Percentiles rank a stretch among this genome's conserved stretches.
phyloP scores from a whole-genome alignment of 2,888 invertebrate species.

The Drosophila nr. perissopoda region DNA sequence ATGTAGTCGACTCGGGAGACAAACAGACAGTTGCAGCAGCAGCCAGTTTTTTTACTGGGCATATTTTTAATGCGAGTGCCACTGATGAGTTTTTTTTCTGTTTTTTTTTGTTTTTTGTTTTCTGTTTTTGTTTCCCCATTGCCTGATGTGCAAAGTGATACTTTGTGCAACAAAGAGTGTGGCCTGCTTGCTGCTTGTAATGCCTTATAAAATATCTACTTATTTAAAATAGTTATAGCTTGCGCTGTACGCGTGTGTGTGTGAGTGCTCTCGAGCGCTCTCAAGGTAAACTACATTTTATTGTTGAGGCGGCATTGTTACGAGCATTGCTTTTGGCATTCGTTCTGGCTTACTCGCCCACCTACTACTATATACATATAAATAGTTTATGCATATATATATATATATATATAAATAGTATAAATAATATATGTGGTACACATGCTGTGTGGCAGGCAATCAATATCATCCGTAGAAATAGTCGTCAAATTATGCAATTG shows the following conservation, averaged over 20 bases:
- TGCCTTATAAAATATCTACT: slow-evolving; percentile 78
- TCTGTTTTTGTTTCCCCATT: slow-evolving; percentile 3
- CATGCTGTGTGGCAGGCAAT: slow-evolving; percentile 28
- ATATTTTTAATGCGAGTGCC: slow-evolving; percentile 52
- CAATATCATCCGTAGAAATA: slow-evolving; percentile 31
- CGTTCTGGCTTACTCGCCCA: slow-evolving; percentile 76
- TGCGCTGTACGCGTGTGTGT: slow-evolving; percentile 30
- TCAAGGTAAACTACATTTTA: slow-evolving; percentile 81
- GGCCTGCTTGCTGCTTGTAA: slow-evolving; percentile 52
- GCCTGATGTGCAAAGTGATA: slow-evolving; percentile 61
- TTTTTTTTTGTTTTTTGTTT: slow-evolving; percentile 21
- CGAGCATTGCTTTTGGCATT: slow-evolving; percentile 75
- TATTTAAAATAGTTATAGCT: slow-evolving; percentile 69
- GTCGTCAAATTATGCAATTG: slow-evolving; percentile 44
- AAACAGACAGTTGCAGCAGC: slow-evolving; percentile 50
- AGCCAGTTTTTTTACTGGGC: slow-evolving; percentile 3
- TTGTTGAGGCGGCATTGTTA: slow-evolving; percentile 77
- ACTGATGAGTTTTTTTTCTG: slow-evolving; percentile 62
- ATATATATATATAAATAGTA: slow-evolving; percentile 8
- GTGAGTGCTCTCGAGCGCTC: slow-evolving; percentile 62
- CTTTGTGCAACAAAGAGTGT: slow-evolving; percentile 40
- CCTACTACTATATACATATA: slow-evolving; percentile 39
- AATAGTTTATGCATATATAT: slow-evolving; percentile 6
- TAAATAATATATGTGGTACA: neutral
- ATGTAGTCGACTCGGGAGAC: slow-evolving; percentile 68